These are phyloP conservation scores for Odontamblyopus rebecca DNA, from an alignment of 2,797 vertebrate species.

Conservation along the genomic window DNA sequence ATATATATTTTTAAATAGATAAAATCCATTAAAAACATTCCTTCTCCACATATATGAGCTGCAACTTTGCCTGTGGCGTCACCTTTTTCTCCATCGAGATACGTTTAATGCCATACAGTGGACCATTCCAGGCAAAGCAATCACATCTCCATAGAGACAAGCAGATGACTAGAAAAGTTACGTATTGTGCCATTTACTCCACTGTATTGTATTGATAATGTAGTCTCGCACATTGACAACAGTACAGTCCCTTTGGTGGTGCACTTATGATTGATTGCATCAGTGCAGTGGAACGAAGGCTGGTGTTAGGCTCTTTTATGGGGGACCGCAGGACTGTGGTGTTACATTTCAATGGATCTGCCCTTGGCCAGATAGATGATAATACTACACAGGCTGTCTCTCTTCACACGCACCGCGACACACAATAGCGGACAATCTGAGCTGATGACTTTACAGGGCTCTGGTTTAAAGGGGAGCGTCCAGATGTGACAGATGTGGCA, in stretches of 20 bases:
- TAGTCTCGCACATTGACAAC: conserved; percentile 11
- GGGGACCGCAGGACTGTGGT: conserved; percentile 52
- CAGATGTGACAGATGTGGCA: conserved; percentile 9
- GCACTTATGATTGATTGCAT: conserved; percentile 70
- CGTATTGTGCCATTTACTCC: no score
- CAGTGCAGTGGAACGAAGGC: conserved; percentile 71
- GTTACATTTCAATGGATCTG: conserved; percentile 69
- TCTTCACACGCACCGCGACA: conserved; percentile 18
- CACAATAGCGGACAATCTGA: conserved; percentile 14
- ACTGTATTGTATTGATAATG: background rate
- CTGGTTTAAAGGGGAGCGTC: conserved; percentile 2
- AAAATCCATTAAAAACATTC: no score
- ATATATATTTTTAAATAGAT: no score
- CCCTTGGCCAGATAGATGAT: conserved; percentile 70
- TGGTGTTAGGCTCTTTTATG: conserved; percentile 65
- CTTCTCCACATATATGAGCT: no score
- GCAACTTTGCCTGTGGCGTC: no score
- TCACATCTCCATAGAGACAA: no score
- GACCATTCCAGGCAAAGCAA: no score
- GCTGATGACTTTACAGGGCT: conserved; percentile 16
- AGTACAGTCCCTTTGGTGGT: conserved; percentile 41
- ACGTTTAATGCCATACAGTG: no score
- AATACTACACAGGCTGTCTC: conserved; percentile 29
- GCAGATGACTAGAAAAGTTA: no score
- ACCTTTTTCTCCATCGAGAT: no score